Evolutionary conservation across 1,140 invertebrate genomes (phyloP), one percentile per base, ranked within the genome.

Genomic region (Drosophila sechellia): DNA sequence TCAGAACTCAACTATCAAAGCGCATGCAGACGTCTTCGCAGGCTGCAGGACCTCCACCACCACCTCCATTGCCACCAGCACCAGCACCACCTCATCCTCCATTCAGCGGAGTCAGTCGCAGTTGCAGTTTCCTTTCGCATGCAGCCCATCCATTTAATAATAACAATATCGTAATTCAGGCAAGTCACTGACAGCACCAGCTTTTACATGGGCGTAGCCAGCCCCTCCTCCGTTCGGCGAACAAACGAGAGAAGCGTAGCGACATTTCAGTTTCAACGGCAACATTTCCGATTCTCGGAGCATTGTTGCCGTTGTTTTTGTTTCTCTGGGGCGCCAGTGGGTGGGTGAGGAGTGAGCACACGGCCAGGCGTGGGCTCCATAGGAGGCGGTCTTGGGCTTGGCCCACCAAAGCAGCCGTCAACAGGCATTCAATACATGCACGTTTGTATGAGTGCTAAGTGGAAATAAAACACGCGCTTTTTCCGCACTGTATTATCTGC

Each of bases 381-480:
- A 22, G 27, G 48, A 48, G 40, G 34, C 3, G 13, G 39, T 25
- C 17, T 27, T 46, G 53, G 56, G 60, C 43, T n/a, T n/a, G n/a
- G n/a, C n/a, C n/a, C n/a, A n/a, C n/a, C n/a, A 39, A 53, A 59
- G 54, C 66, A 83, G 76, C 76, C 76, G 84, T 89, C 84, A 89
- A 89, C 84, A 89, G 84, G 79, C 84, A 89, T 89, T 89, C 84
- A 84, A 89, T 89, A 84, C 66, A 52, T 12, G 42, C 54, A 58
- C 56, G 49, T 54, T 56, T 63, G 75, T 64, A 54, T 74, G 79
- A 68, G 79, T 89, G 80, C 84, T 89, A 89, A 89, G 84, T 89
- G 84, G 85, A 89, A 89, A 89, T 89, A 89, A 89, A 89, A 90
- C 84, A 89, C 84, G 84, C 84, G 84, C 79, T 84, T 90, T 89